Evolutionary conservation across 2,113 vertebrate genomes (phyloP), one percentile per base, ranked within the genome.

Genomic region (Cryptotis parvus): DNA sequence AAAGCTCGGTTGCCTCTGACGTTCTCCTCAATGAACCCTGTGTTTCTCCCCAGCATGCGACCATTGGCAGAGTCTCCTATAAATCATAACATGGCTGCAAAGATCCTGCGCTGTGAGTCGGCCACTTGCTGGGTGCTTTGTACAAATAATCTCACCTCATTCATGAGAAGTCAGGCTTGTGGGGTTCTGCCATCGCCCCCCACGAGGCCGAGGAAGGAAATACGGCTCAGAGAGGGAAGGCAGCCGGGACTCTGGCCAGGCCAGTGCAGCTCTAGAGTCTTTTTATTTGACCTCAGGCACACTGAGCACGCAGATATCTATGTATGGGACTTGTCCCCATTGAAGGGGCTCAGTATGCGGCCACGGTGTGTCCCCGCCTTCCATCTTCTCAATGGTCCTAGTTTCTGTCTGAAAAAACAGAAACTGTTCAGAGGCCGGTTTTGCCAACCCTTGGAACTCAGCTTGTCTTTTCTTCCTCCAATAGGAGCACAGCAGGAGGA

Each of bases 21-120:
- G 22, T 43, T 58, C 78, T 52, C 70, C 43, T 41, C 74, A 55
- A 39, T 78, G 24, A 77, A 76, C 10, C 87, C 65, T 58, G 37
- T 66, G 84, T 58, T 58, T 92, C 75, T 72, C 43, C 20, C 20
- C 33, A 49, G n/a, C 29, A 2, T 55, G 58, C 78, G 43, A 33
- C 11, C n/a, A 12, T 55, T 22, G 37, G 78, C 27, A 61, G 26
- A 65, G 39, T 75, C 33, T 37, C 39, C 49, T 18, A 66, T 43
- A 68, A 35, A 76, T 79, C 61, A 83, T 75, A 75, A 87, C 66
- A 91, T 83, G 55, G 18, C 55, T 58, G 55, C 55, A 58, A 58
- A 24, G 55, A 22, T 24, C 5, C 55, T 22, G 55, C 4, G 4
- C 14, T 8, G 5, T 8, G 78, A 86, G 65, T 75, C 26, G 33